These are phyloP conservation scores for Drosophila lutescens DNA, from an alignment of 2,888 invertebrate species.

Conservation along the genomic window DNA sequence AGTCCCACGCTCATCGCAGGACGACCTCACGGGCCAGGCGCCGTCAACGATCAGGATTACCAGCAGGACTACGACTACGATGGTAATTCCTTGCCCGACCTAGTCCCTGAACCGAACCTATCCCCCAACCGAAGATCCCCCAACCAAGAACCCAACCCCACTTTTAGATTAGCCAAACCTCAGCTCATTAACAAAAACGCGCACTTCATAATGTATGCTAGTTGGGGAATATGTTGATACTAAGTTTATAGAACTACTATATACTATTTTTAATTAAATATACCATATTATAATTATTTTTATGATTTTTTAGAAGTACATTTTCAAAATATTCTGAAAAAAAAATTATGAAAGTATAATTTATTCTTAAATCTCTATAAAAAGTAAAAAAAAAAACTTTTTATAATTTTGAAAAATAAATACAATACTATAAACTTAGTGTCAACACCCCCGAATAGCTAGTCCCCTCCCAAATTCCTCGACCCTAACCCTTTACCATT, in stretches of 20 bases:
- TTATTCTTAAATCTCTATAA: too few species aligned
- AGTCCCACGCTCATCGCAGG: conserved; percentile 88
- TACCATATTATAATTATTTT: too few species aligned
- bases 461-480: not conserved
- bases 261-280: too few species aligned
- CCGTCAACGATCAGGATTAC: conserved; percentile 84
- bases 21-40: conserved; percentile 85
- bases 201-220: conserved; percentile 73
- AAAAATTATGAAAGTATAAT: too few species aligned
- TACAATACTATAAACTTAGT: not conserved
- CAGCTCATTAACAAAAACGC: conserved; percentile 69
- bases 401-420: not conserved
- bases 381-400: not conserved
- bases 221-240: conserved; percentile 30
- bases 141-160: not conserved
- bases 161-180: conserved; percentile 26
- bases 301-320: too few species aligned
- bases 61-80: conserved; percentile 88
- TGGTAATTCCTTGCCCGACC: conserved; percentile 85
- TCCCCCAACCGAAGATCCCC: not conserved
- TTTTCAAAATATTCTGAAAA: too few species aligned
- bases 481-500: not conserved
- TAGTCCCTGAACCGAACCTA: not conserved
- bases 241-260: not conserved
- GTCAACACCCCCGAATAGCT: not conserved